phyloP scores from a whole-genome alignment of 2,888 invertebrate species.

The Leucophora obtusa region DNA sequence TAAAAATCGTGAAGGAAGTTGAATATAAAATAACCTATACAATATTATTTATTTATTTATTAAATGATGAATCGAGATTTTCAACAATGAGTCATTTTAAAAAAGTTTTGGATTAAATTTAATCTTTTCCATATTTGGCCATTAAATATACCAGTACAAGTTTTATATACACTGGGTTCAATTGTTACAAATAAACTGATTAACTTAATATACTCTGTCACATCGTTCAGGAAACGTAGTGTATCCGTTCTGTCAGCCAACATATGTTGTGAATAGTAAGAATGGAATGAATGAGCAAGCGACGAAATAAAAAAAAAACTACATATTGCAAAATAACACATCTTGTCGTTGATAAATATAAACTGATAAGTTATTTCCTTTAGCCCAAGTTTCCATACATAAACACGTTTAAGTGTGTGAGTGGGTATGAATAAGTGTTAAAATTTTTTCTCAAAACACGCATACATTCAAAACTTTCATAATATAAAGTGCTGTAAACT shows the following conservation, averaged over 20 bases:
- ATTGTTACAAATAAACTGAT: background rate
- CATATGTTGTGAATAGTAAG: conserved; percentile 30
- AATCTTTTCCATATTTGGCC: too few relatives aligned
- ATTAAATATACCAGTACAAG: too few relatives aligned
- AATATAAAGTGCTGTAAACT: conserved; percentile 35
- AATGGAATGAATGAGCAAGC: conserved; percentile 14
- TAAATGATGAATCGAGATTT: too few relatives aligned
- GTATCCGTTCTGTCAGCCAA: conserved; percentile 54
- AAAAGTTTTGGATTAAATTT: too few relatives aligned
- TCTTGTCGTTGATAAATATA: conserved; percentile 60
- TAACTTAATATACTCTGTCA: background rate
- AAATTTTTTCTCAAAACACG: background rate
- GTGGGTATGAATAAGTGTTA: background rate
- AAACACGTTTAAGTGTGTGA: background rate
- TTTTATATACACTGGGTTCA: too few relatives aligned
- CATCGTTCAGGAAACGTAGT: conserved; percentile 1
- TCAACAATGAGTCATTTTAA: too few relatives aligned
- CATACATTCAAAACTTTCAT: background rate
- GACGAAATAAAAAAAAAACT: background rate
- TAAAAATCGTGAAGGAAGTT: too few relatives aligned
- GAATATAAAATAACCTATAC: too few relatives aligned
- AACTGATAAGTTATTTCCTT: conserved; percentile 62
- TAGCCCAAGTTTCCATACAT: conserved; percentile 36
- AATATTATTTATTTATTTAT: too few relatives aligned
- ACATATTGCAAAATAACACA: conserved; percentile 42